phyloP scores from a whole-genome alignment of 2,888 invertebrate genomes.

The Tetheella fluctuosa region DNA sequence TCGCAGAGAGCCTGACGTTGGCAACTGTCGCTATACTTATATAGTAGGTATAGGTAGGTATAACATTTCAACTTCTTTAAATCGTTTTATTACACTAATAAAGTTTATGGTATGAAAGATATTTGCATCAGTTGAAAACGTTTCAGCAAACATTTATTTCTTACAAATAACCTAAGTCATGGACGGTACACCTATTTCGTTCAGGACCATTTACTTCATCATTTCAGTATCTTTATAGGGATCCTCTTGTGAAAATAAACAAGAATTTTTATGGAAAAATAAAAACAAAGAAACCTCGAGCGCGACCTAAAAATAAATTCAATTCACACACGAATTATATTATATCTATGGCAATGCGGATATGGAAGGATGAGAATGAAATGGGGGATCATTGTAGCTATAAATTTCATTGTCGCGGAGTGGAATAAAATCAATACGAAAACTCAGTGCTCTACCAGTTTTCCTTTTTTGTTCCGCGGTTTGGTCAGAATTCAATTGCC shows the following conservation, averaged over 20 bases:
- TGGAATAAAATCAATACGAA: constrained; percentile 36
- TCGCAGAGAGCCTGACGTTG: constrained; percentile 26
- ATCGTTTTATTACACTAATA: constrained; percentile 3
- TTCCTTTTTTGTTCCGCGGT: not conserved
- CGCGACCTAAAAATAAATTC: constrained; percentile 9
- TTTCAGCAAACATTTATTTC: constrained; percentile 1
- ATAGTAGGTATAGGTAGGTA: not conserved
- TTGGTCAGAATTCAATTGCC: not conserved
- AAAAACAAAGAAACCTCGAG: constrained; percentile 6
- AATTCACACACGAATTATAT: constrained; percentile 12
- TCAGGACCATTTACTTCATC: constrained; percentile 11
- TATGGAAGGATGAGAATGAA: constrained; percentile 34
- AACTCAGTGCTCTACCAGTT: not conserved
- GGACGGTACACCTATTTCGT: constrained; percentile 2
- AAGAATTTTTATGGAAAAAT: constrained; percentile 7
- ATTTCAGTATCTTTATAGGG: constrained; percentile 6
- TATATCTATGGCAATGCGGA: constrained; percentile 17
- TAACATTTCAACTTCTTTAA: not conserved
- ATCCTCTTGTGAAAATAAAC: constrained; percentile 9
- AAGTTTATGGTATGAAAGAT: not conserved
- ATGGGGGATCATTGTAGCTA: constrained; percentile 34
- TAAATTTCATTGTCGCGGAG: constrained; percentile 42
- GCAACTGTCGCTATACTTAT: constrained; percentile 29
- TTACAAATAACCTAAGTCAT: constrained; percentile 8
- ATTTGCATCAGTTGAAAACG: not conserved